phyloP scores from a whole-genome alignment of 2,888 invertebrate species.

The Agrochola macilenta region DNA sequence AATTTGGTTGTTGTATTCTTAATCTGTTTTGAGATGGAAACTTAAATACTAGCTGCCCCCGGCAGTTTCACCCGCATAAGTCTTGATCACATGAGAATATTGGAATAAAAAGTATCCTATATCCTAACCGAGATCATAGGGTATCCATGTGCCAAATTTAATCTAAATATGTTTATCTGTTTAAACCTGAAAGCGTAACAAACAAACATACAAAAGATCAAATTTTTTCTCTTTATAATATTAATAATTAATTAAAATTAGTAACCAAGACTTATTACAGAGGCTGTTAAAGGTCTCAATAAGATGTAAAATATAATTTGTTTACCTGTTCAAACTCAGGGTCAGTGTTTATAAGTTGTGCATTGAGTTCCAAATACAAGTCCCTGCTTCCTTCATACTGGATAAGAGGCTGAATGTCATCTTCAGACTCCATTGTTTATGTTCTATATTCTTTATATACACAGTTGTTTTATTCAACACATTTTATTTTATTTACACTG shows the following conservation, averaged over 20 bases:
- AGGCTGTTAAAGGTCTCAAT: neutral
- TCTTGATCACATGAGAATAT: too few species aligned
- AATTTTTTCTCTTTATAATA: too few species aligned
- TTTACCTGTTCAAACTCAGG: slow-evolving; percentile 86
- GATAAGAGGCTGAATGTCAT: slow-evolving; percentile 84
- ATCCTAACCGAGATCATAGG: too few species aligned
- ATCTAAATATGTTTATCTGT: too few species aligned
- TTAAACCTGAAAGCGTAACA: too few species aligned
- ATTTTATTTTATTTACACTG: slow-evolving; percentile 23
- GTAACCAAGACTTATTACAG: neutral
- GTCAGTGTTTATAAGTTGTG: slow-evolving; percentile 79
- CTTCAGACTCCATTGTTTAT: slow-evolving; percentile 79
- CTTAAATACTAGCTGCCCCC: neutral
- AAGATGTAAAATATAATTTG: neutral
- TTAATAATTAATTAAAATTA: neutral
- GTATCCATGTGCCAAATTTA: too few species aligned
- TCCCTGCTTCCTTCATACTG: slow-evolving; percentile 75
- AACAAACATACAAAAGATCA: too few species aligned
- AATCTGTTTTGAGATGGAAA: too few species aligned
- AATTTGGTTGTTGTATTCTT: neutral
- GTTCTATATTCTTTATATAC: slow-evolving; percentile 25
- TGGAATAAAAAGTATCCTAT: too few species aligned
- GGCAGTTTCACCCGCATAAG: too few species aligned
- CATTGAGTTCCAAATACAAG: slow-evolving; percentile 70
- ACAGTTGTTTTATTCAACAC: slow-evolving; percentile 24